Percentiles rank a stretch among this genome's conserved stretches.
phyloP scores from a whole-genome alignment of 2,797 vertebrate genomes.

The Acridotheres tristis region DNA sequence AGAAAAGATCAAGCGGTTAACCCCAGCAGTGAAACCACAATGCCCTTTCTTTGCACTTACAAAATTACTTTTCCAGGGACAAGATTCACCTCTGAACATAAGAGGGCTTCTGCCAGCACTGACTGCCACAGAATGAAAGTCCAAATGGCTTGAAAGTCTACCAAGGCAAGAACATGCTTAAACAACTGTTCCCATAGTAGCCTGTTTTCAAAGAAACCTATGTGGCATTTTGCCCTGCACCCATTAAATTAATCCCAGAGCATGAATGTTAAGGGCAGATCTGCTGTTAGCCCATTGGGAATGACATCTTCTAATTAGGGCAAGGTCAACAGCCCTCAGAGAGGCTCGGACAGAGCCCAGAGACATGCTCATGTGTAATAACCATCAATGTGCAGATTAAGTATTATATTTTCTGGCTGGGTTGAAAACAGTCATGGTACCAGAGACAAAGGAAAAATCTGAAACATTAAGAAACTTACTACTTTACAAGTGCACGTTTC shows the following conservation, averaged over 20 bases:
- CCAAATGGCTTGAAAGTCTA: background rate
- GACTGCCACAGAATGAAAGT: background rate
- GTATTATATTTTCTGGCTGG: background rate
- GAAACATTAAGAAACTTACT: background rate
- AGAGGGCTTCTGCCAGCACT: background rate
- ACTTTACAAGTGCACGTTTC: background rate
- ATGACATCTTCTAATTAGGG: background rate
- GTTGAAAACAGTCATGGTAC: background rate
- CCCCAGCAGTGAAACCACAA: background rate
- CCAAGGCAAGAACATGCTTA: background rate
- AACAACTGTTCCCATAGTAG: background rate
- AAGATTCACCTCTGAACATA: background rate
- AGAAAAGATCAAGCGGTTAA: background rate
- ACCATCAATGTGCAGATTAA: background rate
- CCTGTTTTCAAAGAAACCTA: background rate
- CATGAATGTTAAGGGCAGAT: background rate
- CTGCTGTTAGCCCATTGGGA: background rate
- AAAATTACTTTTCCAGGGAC: background rate
- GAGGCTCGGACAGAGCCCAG: background rate
- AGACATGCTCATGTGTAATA: background rate
- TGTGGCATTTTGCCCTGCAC: accelerated
- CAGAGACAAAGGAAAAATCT: background rate
- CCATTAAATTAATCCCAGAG: background rate
- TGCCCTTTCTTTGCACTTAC: background rate
- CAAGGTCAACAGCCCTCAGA: background rate